Base-by-base conservation (phyloP, 2,888 invertebrate genomes). In the Cephus pulcher region DNA sequence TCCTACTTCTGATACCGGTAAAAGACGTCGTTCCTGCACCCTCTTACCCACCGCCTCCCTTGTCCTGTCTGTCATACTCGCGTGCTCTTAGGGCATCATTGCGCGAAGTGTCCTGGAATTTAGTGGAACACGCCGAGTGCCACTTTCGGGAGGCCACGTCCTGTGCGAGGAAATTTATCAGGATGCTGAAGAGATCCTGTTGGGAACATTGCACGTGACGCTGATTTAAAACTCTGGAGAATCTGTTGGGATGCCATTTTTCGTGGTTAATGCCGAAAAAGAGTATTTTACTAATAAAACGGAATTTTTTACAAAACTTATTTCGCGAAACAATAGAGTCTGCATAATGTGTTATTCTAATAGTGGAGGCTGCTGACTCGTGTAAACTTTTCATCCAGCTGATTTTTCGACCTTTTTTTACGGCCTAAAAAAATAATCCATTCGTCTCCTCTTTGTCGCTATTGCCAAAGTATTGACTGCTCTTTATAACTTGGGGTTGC, bases 61-160 rank as follows among this genome's bases (percentile, higher is more conserved):
- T 15, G 9, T 11, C 56, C 23, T 23, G 23, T 23, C 23, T 56
- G 9, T 56, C 23, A 23, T 23, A 56, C 56, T 37, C 1, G 35
- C 37, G 69, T 69, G 30, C 23, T 32, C 68, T 40, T 33, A 3
- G 15, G 30, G 77, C 69, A 69, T 74, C 77, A 69, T 77, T 73
- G 69, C 68, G 74, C n/a, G 68, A 77, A 77, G 77, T 74, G 77
- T 77, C 40, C 35, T 73, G 77, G 74, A 77, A 77, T 74, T 77
- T 77, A 74, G 77, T 77, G 37, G 74, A 73, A 77, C 69, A 56
- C 9, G 6, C 9, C 6, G 23, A 56, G 56, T 56, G 23, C 56
- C 56, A 56, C 23, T 56, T 56, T 56, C 56, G 9, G 23, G 2
- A 56, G 23, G 23, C 23, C 56, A 9, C 56, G 56, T 56, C 56